A percentile compares a stretch with the other conserved stretches of the same genome.
Conservation (phyloP, 2,888 invertebrate species). For the Maniola hyperantus region DNA sequence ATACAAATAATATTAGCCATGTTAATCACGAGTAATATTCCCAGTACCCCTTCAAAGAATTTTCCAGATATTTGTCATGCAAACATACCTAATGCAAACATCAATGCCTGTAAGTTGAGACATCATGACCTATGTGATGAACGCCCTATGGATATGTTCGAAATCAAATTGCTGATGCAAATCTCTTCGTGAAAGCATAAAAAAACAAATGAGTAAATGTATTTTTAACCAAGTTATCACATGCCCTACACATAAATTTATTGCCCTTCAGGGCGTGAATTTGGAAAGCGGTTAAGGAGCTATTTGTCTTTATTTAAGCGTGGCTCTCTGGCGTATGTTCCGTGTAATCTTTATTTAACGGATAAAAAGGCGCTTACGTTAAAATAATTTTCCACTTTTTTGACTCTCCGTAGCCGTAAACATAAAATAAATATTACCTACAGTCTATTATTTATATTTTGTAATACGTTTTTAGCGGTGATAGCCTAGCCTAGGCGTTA, state of each 20-base stretch:
- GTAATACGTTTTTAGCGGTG: no score
- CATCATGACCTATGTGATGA: no score
- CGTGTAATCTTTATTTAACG: slow-evolving; percentile 29
- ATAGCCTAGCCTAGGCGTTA: no score
- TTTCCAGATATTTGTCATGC: no score
- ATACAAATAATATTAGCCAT: no score
- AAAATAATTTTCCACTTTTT: slow-evolving; percentile 23
- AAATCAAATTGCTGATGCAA: not conserved
- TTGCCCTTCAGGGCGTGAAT: slow-evolving; percentile 12
- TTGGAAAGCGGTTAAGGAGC: slow-evolving; percentile 29
- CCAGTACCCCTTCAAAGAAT: no score
- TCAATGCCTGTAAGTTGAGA: no score
- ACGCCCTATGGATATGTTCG: no score
- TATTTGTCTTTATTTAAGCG: slow-evolving; percentile 27
- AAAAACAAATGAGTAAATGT: not conserved
- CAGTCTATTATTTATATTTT: not conserved
- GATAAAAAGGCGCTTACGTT: slow-evolving; percentile 30
- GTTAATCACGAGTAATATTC: no score
- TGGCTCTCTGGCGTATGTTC: slow-evolving; percentile 28
- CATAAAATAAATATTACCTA: not conserved
- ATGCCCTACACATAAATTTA: not conserved
- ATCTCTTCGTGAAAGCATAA: not conserved
- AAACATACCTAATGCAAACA: no score
- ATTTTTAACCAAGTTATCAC: not conserved
- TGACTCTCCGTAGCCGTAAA: not conserved